These are phyloP conservation scores for Hippopotamus amphibius DNA, from an alignment of 2,113 vertebrate genomes.

Conservation along the genomic window DNA sequence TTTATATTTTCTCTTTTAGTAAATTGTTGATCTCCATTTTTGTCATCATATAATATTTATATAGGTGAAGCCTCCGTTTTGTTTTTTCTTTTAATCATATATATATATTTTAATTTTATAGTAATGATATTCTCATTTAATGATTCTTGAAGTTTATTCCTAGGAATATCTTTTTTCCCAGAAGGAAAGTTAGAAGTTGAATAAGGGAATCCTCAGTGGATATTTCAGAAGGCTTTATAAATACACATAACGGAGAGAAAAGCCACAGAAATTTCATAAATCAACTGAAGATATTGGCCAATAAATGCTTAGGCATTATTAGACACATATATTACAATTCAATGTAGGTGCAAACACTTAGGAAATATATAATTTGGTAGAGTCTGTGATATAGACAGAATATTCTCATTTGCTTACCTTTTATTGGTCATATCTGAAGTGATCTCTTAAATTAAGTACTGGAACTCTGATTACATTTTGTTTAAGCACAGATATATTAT, in stretches of 20 bases:
- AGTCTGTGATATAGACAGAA: not conserved
- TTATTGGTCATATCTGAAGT: not conserved
- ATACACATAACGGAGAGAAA: not conserved
- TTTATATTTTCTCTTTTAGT: not conserved
- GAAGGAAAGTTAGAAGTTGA: not conserved
- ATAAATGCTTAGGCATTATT: not conserved
- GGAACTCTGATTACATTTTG: not conserved
- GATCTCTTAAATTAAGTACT: not conserved
- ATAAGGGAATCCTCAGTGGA: not conserved
- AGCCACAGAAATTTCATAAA: not conserved
- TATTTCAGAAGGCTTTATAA: not conserved
- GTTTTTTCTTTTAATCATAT: not conserved
- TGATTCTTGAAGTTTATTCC: not conserved
- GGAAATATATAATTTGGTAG: not conserved
- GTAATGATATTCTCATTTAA: not conserved
- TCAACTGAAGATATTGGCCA: not conserved
- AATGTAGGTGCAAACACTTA: not conserved
- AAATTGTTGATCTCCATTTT: not conserved
- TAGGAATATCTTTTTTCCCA: not conserved
- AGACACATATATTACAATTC: not conserved
- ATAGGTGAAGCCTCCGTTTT: not conserved
- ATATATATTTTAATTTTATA: slow-evolving; percentile 19
- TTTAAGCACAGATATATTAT: not conserved
- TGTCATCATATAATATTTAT: not conserved
- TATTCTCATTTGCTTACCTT: not conserved